A percentile compares a stretch with the other conserved stretches of the same genome.
phyloP scores from a whole-genome alignment of 2,888 invertebrate genomes.

The Caenorhabditis auriculariae region DNA sequence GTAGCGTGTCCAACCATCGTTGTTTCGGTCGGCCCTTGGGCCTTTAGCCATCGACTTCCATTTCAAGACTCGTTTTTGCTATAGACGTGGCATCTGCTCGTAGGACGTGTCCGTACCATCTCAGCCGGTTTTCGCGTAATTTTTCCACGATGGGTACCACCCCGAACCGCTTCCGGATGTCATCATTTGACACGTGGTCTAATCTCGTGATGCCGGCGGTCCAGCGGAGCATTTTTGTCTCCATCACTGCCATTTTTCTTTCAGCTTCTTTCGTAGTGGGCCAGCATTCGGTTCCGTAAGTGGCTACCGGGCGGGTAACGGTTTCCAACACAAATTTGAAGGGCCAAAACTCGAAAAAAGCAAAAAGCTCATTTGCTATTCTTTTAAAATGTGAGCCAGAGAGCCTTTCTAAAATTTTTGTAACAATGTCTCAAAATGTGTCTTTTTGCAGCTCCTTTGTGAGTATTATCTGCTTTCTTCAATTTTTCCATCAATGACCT shows the following conservation, averaged over 20 bases:
- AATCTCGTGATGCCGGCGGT: conserved; percentile 5
- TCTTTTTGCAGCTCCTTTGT: no score
- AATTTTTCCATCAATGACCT: no score
- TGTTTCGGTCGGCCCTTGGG: conserved; percentile 7
- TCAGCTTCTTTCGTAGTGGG: conserved; percentile 1
- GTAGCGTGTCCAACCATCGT: no score
- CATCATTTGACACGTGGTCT: conserved; percentile 4
- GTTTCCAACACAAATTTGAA: no score
- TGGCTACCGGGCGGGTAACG: conserved; percentile 2
- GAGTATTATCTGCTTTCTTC: no score
- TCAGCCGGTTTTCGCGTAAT: conserved; percentile 5
- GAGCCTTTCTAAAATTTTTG: no score
- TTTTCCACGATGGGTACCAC: conserved; percentile 5
- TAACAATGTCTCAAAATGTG: no score
- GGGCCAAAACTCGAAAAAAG: no score
- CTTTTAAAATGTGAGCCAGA: no score
- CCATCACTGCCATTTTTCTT: neutral
- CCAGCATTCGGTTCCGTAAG: neutral
- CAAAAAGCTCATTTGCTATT: no score
- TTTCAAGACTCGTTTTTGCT: conserved; percentile 1
- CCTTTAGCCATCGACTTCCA: conserved; percentile 3
- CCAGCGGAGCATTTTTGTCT: conserved; percentile 4
- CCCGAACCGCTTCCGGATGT: conserved; percentile 7
- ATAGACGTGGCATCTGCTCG: conserved; percentile 1
- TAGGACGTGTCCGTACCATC: no score